A percentile compares a stretch with the other conserved stretches of the same genome.
Conservation (phyloP, 2,113 vertebrate genomes). For the Ochotona princeps region DNA sequence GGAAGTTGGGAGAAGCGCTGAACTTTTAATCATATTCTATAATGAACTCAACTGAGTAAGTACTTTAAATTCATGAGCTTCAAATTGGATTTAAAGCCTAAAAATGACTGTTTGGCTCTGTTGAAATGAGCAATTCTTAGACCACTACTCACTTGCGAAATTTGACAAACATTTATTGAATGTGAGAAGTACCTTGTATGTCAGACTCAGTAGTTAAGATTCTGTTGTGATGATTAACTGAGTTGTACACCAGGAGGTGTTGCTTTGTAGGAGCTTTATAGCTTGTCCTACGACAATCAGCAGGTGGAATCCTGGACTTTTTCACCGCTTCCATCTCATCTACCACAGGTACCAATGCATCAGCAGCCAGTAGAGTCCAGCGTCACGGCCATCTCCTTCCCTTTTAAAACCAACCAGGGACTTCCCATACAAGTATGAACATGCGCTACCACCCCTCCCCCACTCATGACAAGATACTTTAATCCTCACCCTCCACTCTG, state of each 20-base stretch:
- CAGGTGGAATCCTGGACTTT: neutral
- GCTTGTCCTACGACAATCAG: neutral
- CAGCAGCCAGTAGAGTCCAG: neutral
- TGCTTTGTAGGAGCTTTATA: neutral
- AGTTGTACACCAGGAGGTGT: neutral
- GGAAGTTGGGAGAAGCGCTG: neutral
- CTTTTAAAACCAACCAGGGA: slow-evolving; percentile 31
- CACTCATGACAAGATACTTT: neutral
- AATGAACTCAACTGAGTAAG: neutral
- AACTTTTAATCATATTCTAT: neutral
- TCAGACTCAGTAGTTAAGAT: neutral
- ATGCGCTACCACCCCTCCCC: neutral
- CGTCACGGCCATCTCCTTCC: neutral
- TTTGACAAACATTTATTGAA: neutral
- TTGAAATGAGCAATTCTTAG: neutral
- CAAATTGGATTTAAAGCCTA: neutral
- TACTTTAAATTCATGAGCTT: neutral
- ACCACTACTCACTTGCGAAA: neutral
- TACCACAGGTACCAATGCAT: neutral
- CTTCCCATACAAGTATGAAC: neutral
- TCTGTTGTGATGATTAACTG: too few relatives aligned
- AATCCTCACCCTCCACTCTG: neutral
- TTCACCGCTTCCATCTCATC: neutral
- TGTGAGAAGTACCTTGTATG: neutral
- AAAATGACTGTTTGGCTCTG: neutral